A percentile compares a stretch with the other conserved stretches of the same genome.
phyloP scores from a whole-genome alignment of 2,888 invertebrate species.

The Danaus chrysippus region DNA sequence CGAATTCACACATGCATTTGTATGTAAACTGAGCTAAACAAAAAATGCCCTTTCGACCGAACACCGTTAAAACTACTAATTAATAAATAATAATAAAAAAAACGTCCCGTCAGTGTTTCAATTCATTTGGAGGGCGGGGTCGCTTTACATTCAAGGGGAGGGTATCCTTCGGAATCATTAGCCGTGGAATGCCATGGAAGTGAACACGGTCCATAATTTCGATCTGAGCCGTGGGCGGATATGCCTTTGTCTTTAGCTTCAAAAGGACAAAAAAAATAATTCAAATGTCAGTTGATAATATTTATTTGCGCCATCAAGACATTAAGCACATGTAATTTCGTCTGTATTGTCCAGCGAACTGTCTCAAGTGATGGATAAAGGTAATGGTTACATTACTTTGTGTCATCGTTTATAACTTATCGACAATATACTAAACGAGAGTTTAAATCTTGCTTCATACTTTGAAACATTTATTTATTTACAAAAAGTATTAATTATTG shows the following conservation, averaged over 20 bases:
- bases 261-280: slow-evolving; percentile 56
- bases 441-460: not conserved
- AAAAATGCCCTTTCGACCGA: slow-evolving; percentile 7
- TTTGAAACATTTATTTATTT: no score
- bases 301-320: slow-evolving; percentile 64
- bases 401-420: slow-evolving; percentile 43
- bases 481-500: no score
- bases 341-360: slow-evolving; percentile 52
- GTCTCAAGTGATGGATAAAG: slow-evolving; percentile 58
- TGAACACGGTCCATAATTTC: slow-evolving; percentile 67
- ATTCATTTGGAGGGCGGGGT: slow-evolving; percentile 74
- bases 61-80: slow-evolving; percentile 68
- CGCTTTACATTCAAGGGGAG: slow-evolving; percentile 78
- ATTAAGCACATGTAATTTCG: slow-evolving; percentile 62
- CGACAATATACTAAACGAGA: not conserved
- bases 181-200: slow-evolving; percentile 69
- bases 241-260: slow-evolving; percentile 70
- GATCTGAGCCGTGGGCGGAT: slow-evolving; percentile 67
- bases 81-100: slow-evolving; percentile 61
- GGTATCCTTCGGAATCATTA: slow-evolving; percentile 76
- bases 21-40: not conserved
- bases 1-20: not conserved
- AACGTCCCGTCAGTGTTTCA: slow-evolving; percentile 68
- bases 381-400: slow-evolving; percentile 52
- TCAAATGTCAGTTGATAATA: slow-evolving; percentile 66